A percentile compares a stretch with the other conserved stretches of the same genome.
These are phyloP conservation scores for Callimorpha dominula DNA, from an alignment of 2,888 invertebrate genomes.

Conservation along the genomic window DNA sequence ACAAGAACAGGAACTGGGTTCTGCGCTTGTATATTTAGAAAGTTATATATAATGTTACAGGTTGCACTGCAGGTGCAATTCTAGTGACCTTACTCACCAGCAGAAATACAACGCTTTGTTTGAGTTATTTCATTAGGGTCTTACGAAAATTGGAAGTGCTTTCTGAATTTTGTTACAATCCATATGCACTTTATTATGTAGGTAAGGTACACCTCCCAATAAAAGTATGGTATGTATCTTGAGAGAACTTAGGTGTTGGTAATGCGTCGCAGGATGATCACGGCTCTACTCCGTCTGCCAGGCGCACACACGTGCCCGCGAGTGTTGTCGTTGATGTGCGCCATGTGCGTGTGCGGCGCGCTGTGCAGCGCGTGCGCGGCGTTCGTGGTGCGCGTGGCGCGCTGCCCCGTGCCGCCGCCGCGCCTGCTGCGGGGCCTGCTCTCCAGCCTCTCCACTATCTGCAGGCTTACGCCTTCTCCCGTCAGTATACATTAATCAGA, in stretches of 20 bases:
- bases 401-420: conserved; percentile 56
- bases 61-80: neutral
- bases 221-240: neutral
- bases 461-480: conserved; percentile 52
- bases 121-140: neutral
- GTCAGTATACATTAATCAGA: conserved; percentile 33
- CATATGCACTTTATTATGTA: too few species aligned
- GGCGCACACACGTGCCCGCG: conserved; percentile 56
- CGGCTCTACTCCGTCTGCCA: conserved; percentile 65
- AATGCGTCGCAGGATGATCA: conserved; percentile 62
- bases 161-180: too few species aligned
- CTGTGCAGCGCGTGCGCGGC: conserved; percentile 60
- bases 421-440: conserved; percentile 52
- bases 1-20: too few species aligned
- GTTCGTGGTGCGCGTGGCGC: conserved; percentile 59
- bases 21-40: too few species aligned
- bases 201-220: neutral
- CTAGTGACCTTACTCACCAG: neutral
- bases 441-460: conserved; percentile 53
- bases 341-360: conserved; percentile 60
- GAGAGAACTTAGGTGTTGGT: neutral
- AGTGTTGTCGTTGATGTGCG: conserved; percentile 54
- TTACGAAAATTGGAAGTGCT: neutral
- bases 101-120: neutral
- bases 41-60: too few species aligned